phyloP scores from a whole-genome alignment of 2,797 vertebrate species.

The Darevskia mixta region DNA sequence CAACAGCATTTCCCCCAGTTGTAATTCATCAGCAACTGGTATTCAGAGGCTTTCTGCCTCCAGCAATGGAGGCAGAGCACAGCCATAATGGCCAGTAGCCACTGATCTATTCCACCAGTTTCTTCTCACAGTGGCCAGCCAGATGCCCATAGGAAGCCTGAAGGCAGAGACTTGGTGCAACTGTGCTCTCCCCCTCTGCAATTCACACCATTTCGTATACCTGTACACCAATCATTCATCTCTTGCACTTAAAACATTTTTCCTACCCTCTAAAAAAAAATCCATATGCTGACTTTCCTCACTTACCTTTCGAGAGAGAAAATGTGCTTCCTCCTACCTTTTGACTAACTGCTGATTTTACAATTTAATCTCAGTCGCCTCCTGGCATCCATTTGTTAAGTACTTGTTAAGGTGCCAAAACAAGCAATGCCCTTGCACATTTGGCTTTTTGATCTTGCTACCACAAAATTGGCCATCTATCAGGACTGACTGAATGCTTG shows the following conservation, averaged over 20 bases:
- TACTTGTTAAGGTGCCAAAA: slow-evolving; percentile 56
- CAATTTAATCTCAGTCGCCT: slow-evolving; percentile 53
- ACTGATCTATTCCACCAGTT: background rate
- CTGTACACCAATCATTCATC: too few relatives aligned
- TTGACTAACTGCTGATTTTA: slow-evolving; percentile 50
- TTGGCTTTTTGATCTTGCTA: slow-evolving; percentile 72
- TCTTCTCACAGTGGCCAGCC: background rate
- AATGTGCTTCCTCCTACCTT: background rate
- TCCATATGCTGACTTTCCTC: slow-evolving; percentile 16
- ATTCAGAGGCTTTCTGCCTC: too few relatives aligned
- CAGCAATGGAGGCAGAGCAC: background rate
- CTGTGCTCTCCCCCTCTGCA: too few relatives aligned
- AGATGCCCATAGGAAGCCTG: slow-evolving; percentile 19
- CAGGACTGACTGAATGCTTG: slow-evolving; percentile 63
- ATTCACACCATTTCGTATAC: too few relatives aligned
- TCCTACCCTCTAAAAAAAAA: background rate
- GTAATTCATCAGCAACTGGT: too few relatives aligned
- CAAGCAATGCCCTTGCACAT: slow-evolving; percentile 58
- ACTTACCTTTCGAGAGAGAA: slow-evolving; percentile 31
- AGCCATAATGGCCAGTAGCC: background rate
- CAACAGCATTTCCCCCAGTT: too few relatives aligned
- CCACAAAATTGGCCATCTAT: slow-evolving; percentile 52
- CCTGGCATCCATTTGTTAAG: slow-evolving; percentile 48
- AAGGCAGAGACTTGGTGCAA: too few relatives aligned
- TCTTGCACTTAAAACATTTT: too few relatives aligned